Evolutionary conservation across 2,797 vertebrate species (phyloP).

Genomic region (Sitta carolinensis): DNA sequence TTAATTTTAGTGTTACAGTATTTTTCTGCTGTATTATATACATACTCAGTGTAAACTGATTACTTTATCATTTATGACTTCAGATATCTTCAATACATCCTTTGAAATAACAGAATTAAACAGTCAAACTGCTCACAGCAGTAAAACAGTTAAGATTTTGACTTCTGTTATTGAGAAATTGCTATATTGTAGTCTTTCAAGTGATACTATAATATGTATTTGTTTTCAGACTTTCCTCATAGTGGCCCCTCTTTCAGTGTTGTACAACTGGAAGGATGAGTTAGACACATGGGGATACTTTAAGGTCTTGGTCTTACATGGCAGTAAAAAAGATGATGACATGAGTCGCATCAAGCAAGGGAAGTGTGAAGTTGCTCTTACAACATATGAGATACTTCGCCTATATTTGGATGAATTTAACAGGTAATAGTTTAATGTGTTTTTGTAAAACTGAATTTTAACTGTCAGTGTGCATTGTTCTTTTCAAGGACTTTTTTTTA

Average conservation of each 20-base stretch:
- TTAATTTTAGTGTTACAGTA: background rate
- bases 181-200: background rate
- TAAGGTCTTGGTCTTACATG: conserved; percentile 85
- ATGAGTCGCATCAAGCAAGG: conserved; percentile 86
- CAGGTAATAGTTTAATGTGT: conserved; percentile 75
- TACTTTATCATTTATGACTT: background rate
- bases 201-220: background rate
- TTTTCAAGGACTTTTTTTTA: background rate
- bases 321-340: conserved; percentile 87
- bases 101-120: background rate
- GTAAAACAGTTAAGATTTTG: background rate
- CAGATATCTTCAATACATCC: background rate
- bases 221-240: conserved; percentile 88
- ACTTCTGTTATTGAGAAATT: background rate
- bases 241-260: conserved; percentile 92
- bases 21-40: background rate
- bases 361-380: conserved; percentile 90
- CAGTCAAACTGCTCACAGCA: background rate
- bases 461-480: background rate
- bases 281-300: conserved; percentile 96
- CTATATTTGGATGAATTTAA: conserved; percentile 90
- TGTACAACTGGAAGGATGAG: conserved; percentile 98
- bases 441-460: background rate
- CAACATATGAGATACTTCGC: conserved; percentile 91
- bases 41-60: background rate